phyloP scores from a whole-genome alignment of 2,797 vertebrate genomes.

The Danio choprae region DNA sequence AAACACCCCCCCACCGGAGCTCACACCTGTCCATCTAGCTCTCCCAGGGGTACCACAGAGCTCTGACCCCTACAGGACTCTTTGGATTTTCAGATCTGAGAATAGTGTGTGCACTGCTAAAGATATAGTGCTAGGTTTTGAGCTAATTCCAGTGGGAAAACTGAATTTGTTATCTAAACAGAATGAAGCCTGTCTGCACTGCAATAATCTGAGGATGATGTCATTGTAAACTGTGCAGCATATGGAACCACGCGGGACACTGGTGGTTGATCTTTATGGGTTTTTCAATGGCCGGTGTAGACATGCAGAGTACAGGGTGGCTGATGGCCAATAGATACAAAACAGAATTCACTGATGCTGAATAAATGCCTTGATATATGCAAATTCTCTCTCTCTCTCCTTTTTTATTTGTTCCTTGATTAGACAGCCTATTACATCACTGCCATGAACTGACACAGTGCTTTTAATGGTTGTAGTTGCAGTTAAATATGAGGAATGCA shows the following conservation, averaged over 20 bases:
- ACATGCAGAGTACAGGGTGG: background rate
- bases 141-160: constrained; percentile 4
- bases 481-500: too few relatives aligned
- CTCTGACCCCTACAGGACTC: constrained; percentile 33
- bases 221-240: constrained; percentile 11
- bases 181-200: background rate
- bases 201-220: background rate
- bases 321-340: background rate
- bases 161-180: constrained; percentile 11
- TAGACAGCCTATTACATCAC: too few relatives aligned
- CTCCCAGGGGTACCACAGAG: constrained; percentile 29
- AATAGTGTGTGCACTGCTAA: constrained; percentile 28
- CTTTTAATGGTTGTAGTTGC: too few relatives aligned
- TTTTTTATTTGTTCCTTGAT: too few relatives aligned
- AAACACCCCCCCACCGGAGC: constrained; percentile 46
- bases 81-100: constrained; percentile 36
- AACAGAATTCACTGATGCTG: background rate
- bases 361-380: background rate
- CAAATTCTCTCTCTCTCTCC: too few relatives aligned
- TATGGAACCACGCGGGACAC: constrained; percentile 19
- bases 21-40: constrained; percentile 59
- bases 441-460: too few relatives aligned
- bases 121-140: constrained; percentile 23
- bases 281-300: constrained; percentile 5
- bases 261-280: background rate